Conservation (phyloP, 2,113 vertebrate genomes). For the Polyodon spathula region DNA sequence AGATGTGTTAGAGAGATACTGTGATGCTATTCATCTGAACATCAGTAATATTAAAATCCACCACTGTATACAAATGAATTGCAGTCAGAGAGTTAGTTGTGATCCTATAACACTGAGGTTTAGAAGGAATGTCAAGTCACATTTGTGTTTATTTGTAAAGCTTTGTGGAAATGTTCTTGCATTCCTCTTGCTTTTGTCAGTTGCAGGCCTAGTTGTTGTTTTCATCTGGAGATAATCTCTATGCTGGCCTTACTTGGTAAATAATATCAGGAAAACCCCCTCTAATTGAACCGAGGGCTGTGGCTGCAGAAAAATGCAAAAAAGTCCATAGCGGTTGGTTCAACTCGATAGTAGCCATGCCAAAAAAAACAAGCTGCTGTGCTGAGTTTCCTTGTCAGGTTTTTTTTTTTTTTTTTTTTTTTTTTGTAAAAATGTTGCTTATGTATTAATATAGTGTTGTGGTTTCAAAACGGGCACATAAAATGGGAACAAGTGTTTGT, state of each 20-base stretch:
- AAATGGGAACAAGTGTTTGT: no score
- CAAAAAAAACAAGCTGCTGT: neutral
- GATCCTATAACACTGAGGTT: no score
- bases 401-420: no score
- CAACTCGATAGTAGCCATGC: neutral
- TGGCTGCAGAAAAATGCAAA: neutral
- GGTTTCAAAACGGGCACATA: no score
- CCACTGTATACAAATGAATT: no score
- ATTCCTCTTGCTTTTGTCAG: neutral
- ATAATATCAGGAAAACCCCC: slow-evolving; percentile 1
- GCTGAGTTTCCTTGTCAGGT: no score
- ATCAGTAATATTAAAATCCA: no score
- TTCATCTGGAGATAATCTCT: neutral
- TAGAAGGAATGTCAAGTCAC: no score
- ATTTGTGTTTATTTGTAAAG: no score
- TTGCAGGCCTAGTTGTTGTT: neutral
- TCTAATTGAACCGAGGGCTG: neutral
- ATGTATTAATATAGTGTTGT: neutral
- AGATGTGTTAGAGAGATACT: no score
- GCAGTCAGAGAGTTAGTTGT: no score
- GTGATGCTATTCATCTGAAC: no score
- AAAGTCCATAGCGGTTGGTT: neutral
- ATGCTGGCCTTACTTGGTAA: neutral
- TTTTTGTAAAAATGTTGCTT: neutral
- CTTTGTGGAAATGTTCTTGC: neutral